Percentiles rank a stretch among this genome's conserved stretches.
phyloP scores from a whole-genome alignment of 1,140 invertebrate genomes.

The Tetraneura akinire region DNA sequence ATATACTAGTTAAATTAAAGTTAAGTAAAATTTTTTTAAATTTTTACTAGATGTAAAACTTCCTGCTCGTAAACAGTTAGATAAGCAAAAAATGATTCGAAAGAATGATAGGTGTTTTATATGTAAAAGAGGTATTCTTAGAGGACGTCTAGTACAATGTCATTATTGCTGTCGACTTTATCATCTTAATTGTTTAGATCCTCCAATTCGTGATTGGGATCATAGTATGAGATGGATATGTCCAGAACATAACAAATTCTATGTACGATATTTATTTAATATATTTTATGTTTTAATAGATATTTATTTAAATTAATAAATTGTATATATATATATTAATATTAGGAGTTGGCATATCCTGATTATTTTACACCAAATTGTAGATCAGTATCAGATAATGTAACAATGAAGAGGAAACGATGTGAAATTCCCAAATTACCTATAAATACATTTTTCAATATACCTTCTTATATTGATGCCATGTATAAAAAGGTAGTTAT shows the following conservation, averaged over 20 bases:
- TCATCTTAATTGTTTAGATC: conserved; percentile 91
- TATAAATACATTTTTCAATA: not conserved
- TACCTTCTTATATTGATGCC: conserved; percentile 3
- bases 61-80: conserved; percentile 13
- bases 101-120: conserved; percentile 31
- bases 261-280: conserved; percentile 14
- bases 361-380: not conserved
- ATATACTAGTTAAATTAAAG: not conserved
- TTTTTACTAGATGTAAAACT: conserved; percentile 37
- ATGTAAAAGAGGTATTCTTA: conserved; percentile 31
- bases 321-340: not conserved
- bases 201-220: conserved; percentile 63
- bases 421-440: not conserved
- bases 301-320: not conserved
- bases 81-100: conserved; percentile 30
- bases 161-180: conserved; percentile 90
- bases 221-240: conserved; percentile 40
- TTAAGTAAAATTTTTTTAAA: not conserved
- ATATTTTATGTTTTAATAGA: not conserved
- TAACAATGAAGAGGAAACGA: conserved; percentile 8
- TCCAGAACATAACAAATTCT: conserved; percentile 9
- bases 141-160: conserved; percentile 62
- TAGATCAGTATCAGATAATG: not conserved
- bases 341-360: conserved; percentile 32
- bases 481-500: conserved; percentile 43